These are phyloP conservation scores for Drosophila meridiana DNA, from an alignment of 2,888 invertebrate species.

Conservation along the genomic window DNA sequence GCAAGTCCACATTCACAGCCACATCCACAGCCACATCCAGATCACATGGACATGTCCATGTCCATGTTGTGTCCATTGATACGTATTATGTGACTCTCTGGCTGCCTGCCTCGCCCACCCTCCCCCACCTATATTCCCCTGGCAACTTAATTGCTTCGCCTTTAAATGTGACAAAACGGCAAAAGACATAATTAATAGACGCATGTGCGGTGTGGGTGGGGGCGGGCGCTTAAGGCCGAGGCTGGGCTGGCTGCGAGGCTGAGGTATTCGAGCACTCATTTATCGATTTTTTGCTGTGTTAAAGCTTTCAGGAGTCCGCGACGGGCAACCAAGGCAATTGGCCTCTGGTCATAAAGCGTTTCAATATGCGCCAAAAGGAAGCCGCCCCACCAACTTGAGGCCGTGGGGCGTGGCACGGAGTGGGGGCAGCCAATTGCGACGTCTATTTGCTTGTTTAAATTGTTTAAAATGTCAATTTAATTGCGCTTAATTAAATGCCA, in stretches of 20 bases:
- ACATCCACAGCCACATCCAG: slow-evolving; percentile 19
- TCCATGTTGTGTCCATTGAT: slow-evolving; percentile 72
- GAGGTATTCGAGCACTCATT: slow-evolving; percentile 23
- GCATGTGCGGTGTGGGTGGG: slow-evolving; percentile 1
- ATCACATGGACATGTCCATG: slow-evolving; percentile 31
- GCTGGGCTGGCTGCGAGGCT: background rate
- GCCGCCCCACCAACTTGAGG: background rate
- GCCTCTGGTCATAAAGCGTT: slow-evolving; percentile 77
- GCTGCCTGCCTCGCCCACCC: slow-evolving; percentile 8
- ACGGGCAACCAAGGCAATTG: slow-evolving; percentile 52
- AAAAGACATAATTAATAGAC: slow-evolving; percentile 79
- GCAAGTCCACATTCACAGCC: slow-evolving; percentile 14
- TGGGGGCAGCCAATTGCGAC: slow-evolving; percentile 32
- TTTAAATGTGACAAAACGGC: slow-evolving; percentile 79
- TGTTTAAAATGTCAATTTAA: slow-evolving; percentile 82
- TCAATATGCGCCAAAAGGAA: slow-evolving; percentile 66
- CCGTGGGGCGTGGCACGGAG: slow-evolving; percentile 14
- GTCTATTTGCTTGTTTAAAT: slow-evolving; percentile 77
- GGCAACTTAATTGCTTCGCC: slow-evolving; percentile 72
- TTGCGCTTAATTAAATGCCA: slow-evolving; percentile 81
- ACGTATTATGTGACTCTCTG: slow-evolving; percentile 75
- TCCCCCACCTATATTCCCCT: background rate
- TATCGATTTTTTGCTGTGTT: slow-evolving; percentile 68
- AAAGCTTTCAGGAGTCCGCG: slow-evolving; percentile 30
- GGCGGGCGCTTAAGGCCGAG: background rate